Conservation (phyloP, 92 coral and sea anemone genomes). For the Phenganax subtilis region DNA sequence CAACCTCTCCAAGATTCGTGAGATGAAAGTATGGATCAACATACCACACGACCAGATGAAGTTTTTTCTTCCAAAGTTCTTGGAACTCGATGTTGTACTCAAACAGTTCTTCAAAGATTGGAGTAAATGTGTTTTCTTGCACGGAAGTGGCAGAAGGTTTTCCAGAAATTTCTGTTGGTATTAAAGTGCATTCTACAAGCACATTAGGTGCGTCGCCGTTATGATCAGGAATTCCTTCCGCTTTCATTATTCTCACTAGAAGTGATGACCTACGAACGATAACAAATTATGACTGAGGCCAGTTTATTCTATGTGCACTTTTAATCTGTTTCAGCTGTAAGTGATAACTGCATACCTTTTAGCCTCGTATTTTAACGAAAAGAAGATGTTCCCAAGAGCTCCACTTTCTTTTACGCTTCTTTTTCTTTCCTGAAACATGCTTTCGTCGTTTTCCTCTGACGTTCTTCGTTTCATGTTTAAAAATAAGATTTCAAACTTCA, state of each 20-base stretch:
- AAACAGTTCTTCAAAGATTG: slow-evolving; percentile 66
- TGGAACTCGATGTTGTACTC: slow-evolving; percentile 67
- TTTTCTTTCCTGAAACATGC: not conserved
- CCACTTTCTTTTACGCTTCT: slow-evolving; percentile 22
- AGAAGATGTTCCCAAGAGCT: slow-evolving; percentile 26
- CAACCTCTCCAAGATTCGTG: slow-evolving; percentile 73
- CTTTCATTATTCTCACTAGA: slow-evolving; percentile 74
- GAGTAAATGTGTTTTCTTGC: slow-evolving; percentile 77
- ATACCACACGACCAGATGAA: slow-evolving; percentile 66
- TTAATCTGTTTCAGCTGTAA: not conserved
- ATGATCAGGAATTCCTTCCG: slow-evolving; percentile 81
- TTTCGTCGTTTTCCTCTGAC: not conserved
- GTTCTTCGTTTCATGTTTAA: not conserved
- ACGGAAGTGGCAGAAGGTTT: slow-evolving; percentile 67
- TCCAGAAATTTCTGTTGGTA: slow-evolving; percentile 63
- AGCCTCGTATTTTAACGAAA: slow-evolving; percentile 29
- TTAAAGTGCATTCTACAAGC: slow-evolving; percentile 65
- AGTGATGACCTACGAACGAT: slow-evolving; percentile 52
- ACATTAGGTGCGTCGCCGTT: slow-evolving; percentile 81
- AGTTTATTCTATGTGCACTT: not conserved
- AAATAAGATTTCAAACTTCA: not conserved
- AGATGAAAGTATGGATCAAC: slow-evolving; percentile 85
- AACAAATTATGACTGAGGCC: not conserved
- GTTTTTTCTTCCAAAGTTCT: slow-evolving; percentile 67
- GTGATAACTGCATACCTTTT: slow-evolving; percentile 9